Percentiles rank a stretch among this genome's conserved stretches.
phyloP scores from a whole-genome alignment of 2,113 vertebrate genomes.

The Sarotherodon lohbergeri region DNA sequence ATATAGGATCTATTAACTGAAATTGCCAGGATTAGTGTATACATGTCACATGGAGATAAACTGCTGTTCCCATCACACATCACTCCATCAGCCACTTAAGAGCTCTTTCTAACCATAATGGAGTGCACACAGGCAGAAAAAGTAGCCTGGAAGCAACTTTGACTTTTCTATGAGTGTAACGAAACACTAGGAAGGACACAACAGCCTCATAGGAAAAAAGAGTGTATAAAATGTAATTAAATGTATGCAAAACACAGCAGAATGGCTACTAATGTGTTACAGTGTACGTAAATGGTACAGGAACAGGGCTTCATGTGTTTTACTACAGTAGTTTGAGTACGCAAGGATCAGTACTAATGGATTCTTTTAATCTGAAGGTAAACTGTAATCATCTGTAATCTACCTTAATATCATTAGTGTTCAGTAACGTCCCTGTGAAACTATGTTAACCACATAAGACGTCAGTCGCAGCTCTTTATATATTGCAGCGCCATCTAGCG shows the following conservation, averaged over 20 bases:
- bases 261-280: not conserved
- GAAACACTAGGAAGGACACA: not conserved
- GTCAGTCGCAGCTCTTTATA: not conserved
- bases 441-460: not conserved
- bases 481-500: conserved; percentile 51
- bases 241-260: not conserved
- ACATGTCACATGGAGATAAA: conserved; percentile 12
- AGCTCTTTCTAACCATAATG: not conserved
- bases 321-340: not conserved
- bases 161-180: not conserved
- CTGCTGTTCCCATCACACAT: not conserved
- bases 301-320: not conserved
- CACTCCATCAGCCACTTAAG: not conserved
- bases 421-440: not conserved
- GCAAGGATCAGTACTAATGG: not conserved
- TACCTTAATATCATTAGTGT: not conserved
- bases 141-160: not conserved
- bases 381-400: not conserved
- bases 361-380: not conserved
- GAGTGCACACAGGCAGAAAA: not conserved
- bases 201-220: not conserved
- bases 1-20: not conserved
- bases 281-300: not conserved
- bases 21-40: conserved; percentile 5
- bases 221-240: not conserved